These are phyloP conservation scores for Busseola fusca DNA, from an alignment of 2,888 invertebrate genomes.

Conservation along the genomic window DNA sequence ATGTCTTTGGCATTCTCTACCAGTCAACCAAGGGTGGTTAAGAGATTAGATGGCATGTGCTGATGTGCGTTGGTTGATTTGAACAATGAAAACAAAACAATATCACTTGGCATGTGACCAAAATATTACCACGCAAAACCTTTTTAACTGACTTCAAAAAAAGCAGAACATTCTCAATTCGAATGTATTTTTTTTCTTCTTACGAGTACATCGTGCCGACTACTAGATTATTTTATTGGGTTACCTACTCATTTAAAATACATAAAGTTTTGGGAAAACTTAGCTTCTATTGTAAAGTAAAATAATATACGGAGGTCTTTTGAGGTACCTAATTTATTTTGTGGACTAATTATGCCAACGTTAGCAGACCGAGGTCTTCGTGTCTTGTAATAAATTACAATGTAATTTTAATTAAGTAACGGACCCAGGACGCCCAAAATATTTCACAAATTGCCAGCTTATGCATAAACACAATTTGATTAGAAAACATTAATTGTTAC, in stretches of 20 bases:
- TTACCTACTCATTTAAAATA: constrained; percentile 8
- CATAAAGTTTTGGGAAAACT: neutral
- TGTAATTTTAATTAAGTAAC: neutral
- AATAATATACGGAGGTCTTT: neutral
- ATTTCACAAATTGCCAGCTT: neutral
- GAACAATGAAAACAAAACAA: no score
- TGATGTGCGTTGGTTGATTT: no score
- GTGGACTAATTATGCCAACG: neutral
- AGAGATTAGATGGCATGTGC: no score
- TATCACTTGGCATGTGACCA: constrained; percentile 10
- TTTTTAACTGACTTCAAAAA: no score
- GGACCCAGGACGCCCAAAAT: neutral
- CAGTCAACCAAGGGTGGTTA: no score
- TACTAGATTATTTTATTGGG: neutral
- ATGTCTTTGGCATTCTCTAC: no score
- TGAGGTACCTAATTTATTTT: neutral
- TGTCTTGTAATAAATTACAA: neutral
- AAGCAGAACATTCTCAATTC: no score
- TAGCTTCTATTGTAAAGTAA: neutral
- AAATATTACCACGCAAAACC: neutral
- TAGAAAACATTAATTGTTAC: constrained; percentile 6
- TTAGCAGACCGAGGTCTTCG: neutral
- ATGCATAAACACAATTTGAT: neutral
- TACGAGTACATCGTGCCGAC: neutral
- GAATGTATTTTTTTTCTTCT: no score